These are phyloP conservation scores for Podarcis raffonei DNA, from an alignment of 2,113 vertebrate genomes.

Conservation along the genomic window DNA sequence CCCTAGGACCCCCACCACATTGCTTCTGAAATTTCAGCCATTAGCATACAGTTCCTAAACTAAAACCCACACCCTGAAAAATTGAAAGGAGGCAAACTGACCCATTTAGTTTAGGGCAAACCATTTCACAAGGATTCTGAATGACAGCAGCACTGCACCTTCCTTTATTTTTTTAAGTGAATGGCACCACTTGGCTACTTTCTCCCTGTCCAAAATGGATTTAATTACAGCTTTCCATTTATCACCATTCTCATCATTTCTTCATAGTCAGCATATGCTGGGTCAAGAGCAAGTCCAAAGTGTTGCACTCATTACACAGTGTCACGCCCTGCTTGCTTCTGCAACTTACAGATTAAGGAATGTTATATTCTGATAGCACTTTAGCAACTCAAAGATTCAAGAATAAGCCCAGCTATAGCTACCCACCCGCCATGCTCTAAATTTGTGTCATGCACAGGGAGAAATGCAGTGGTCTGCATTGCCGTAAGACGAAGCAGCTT, in stretches of 20 bases:
- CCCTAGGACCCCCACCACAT: neutral
- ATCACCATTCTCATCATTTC: neutral
- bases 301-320: neutral
- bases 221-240: neutral
- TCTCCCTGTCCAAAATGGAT: neutral
- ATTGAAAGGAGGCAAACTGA: neutral
- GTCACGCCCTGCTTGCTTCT: neutral
- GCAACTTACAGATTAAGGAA: neutral
- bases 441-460: neutral
- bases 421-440: neutral
- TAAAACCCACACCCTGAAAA: neutral
- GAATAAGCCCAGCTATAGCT: neutral
- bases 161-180: neutral
- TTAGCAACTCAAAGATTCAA: neutral
- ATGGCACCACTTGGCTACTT: neutral
- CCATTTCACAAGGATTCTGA: neutral
- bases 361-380: accelerated
- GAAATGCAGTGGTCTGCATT: neutral
- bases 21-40: neutral
- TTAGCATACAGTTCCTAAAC: neutral
- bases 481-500: neutral
- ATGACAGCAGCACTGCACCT: neutral
- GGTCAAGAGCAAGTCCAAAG: neutral
- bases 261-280: neutral
- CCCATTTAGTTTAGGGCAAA: neutral